Evolutionary conservation across 2,888 invertebrate genomes (phyloP).

Genomic region (Torymus auratus): DNA sequence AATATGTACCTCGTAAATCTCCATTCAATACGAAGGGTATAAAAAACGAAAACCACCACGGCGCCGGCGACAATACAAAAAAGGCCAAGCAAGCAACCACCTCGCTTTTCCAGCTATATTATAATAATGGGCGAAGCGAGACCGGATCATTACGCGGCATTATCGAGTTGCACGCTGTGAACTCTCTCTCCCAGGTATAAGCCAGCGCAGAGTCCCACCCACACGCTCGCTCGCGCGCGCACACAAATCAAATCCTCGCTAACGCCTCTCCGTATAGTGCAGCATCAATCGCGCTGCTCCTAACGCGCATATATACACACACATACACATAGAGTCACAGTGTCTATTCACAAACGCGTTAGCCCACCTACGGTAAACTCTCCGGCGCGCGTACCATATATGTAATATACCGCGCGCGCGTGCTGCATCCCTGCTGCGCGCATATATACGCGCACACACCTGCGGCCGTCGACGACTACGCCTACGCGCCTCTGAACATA

Average conservation of each 20-base stretch:
- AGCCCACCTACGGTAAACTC: not conserved
- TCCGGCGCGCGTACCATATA: not conserved
- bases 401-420: conserved; percentile 24
- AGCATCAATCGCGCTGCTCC: conserved; percentile 28
- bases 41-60: too few species aligned
- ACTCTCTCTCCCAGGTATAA: not conserved
- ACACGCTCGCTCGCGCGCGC: not conserved
- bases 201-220: conserved; percentile 3
- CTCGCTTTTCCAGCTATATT: not conserved
- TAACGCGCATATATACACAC: too few species aligned
- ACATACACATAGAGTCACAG: too few species aligned
- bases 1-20: too few species aligned
- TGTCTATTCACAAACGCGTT: too few species aligned
- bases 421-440: conserved; percentile 13
- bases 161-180: conserved; percentile 1
- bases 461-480: not conserved
- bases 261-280: not conserved
- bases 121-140: not conserved
- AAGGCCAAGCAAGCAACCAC: too few species aligned
- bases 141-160: conserved; percentile 14
- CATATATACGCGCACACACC: not conserved
- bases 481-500: too few species aligned
- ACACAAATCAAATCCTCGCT: conserved; percentile 36
- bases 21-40: too few species aligned
- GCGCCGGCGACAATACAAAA: too few species aligned